These are phyloP conservation scores for Globodera rostochiensis DNA, from an alignment of 1,140 invertebrate species.

Conservation along the genomic window DNA sequence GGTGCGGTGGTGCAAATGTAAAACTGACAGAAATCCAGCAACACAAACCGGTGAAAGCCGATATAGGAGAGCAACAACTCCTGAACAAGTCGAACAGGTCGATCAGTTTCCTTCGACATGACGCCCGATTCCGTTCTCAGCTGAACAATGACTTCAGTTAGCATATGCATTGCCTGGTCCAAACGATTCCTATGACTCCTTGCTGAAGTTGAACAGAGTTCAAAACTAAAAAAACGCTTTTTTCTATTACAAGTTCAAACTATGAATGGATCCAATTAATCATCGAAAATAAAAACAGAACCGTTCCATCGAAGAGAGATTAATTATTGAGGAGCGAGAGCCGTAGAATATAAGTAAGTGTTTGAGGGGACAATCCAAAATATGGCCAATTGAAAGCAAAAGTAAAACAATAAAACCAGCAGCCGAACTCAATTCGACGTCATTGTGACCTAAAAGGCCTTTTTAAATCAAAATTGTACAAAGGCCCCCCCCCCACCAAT, in stretches of 20 bases:
- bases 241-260: no score
- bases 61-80: conserved; percentile 42
- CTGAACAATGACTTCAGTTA: conserved; percentile 51
- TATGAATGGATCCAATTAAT: neutral
- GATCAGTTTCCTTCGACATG: conserved; percentile 22
- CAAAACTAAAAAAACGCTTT: conserved; percentile 22
- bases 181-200: conserved; percentile 35
- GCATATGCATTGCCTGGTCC: conserved; percentile 32
- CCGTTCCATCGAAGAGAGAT: conserved; percentile 28
- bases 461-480: neutral
- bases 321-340: conserved; percentile 38
- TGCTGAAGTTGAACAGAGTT: conserved; percentile 20
- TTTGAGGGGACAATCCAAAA: conserved; percentile 37
- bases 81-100: conserved; percentile 37
- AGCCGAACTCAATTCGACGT: conserved; percentile 49
- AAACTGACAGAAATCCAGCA: conserved; percentile 8
- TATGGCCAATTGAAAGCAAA: conserved; percentile 30
- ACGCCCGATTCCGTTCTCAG: conserved; percentile 50
- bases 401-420: conserved; percentile 48
- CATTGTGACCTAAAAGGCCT: conserved; percentile 45
- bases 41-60: conserved; percentile 24
- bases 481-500: neutral
- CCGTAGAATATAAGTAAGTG: conserved; percentile 40
- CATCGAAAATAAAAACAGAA: conserved; percentile 24
- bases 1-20: conserved; percentile 4